phyloP scores from a whole-genome alignment of 1,140 invertebrate genomes.

The Brachionus manjavacas region DNA sequence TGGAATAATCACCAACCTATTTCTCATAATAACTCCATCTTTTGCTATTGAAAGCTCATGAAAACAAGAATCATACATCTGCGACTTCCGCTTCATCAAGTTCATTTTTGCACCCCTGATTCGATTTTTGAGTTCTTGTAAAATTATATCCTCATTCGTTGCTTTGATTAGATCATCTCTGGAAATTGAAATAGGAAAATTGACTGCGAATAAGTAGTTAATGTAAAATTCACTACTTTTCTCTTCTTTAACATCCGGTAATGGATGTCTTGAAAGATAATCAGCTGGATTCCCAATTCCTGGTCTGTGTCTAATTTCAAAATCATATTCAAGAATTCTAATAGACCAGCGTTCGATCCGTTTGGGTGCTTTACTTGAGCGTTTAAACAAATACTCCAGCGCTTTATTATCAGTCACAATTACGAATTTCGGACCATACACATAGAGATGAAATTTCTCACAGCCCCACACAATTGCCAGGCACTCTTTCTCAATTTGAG shows the following conservation, averaged over 20 bases:
- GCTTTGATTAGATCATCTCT: not conserved
- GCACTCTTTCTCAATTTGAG: slow-evolving; percentile 49
- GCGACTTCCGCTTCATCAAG: not conserved
- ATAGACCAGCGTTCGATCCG: not conserved
- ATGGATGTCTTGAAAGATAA: not conserved
- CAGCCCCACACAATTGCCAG: not conserved
- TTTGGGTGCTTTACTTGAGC: not conserved
- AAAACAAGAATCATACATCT: not conserved
- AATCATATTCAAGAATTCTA: slow-evolving; percentile 2
- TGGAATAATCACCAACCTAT: not conserved
- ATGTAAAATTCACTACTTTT: not conserved
- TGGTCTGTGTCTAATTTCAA: slow-evolving; percentile 12
- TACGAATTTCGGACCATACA: slow-evolving; percentile 12
- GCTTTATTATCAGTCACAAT: slow-evolving; percentile 13
- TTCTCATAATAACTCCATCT: not conserved
- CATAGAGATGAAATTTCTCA: slow-evolving; percentile 7
- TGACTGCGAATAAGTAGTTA: not conserved
- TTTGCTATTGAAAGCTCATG: not conserved
- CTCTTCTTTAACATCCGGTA: not conserved
- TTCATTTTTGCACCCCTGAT: not conserved
- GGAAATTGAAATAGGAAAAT: not conserved
- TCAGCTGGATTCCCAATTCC: not conserved
- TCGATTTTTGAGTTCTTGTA: not conserved
- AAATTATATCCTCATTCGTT: not conserved
- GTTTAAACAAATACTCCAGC: not conserved